Conservation (phyloP, 1,140 invertebrate species). For the Zaprionus taronus region DNA sequence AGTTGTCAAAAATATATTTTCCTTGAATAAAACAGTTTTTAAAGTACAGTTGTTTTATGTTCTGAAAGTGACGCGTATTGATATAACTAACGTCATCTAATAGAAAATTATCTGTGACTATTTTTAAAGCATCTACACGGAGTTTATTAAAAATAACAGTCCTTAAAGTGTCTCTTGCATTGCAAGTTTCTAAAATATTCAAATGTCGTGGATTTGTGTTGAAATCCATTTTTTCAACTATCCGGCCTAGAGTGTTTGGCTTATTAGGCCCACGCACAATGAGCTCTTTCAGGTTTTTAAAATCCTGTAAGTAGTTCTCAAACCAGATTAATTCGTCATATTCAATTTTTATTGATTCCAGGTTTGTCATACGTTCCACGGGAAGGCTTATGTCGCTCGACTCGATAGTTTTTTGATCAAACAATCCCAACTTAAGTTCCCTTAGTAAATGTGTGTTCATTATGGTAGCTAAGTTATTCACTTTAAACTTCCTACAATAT, state of each 20-base stretch:
- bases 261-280: neutral
- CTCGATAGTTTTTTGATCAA: neutral
- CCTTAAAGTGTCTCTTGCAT: slow-evolving; percentile 15
- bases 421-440: slow-evolving; percentile 29
- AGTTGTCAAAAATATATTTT: neutral
- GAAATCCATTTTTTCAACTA: neutral
- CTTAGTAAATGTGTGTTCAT: slow-evolving; percentile 37
- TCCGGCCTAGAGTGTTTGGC: neutral
- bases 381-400: slow-evolving; percentile 16
- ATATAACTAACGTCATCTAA: slow-evolving; percentile 1
- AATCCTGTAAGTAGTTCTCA: slow-evolving; percentile 12
- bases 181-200: slow-evolving; percentile 45
- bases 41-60: slow-evolving; percentile 46
- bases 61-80: neutral
- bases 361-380: slow-evolving; percentile 20
- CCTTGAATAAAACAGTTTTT: slow-evolving; percentile 10
- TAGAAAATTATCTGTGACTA: slow-evolving; percentile 36
- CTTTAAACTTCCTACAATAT: slow-evolving; percentile 31
- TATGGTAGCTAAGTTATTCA: slow-evolving; percentile 29
- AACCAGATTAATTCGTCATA: slow-evolving; percentile 36
- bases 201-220: slow-evolving; percentile 12
- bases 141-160: slow-evolving; percentile 11
- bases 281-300: slow-evolving; percentile 29
- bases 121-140: slow-evolving; percentile 14
- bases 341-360: slow-evolving; percentile 48